A percentile compares a stretch with the other conserved stretches of the same genome.
Evolutionary conservation across 2,888 invertebrate species (phyloP).

Genomic region (Cybosia mesomella): DNA sequence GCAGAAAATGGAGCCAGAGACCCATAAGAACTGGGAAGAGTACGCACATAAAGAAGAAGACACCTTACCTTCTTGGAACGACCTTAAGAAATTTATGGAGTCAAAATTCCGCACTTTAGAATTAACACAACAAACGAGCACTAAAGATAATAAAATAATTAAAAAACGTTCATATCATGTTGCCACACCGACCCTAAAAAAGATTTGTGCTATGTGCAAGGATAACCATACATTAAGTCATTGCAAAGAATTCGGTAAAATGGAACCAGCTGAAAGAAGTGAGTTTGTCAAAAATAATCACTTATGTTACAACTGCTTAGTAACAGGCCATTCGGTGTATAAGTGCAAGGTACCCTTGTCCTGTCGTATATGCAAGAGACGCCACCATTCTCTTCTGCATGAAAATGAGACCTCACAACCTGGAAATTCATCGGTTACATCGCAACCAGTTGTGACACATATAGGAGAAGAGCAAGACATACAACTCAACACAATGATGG

Average conservation of each 20-base stretch:
- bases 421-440: too few relatives aligned
- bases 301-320: too few relatives aligned
- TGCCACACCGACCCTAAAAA: constrained; percentile 9
- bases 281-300: constrained; percentile 33
- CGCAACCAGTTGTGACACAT: not conserved
- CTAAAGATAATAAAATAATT: constrained; percentile 5
- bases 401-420: too few relatives aligned
- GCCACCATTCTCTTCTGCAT: too few relatives aligned
- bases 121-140: not conserved
- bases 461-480: constrained; percentile 16
- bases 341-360: too few relatives aligned
- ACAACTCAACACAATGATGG: constrained; percentile 23
- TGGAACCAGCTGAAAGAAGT: constrained; percentile 34
- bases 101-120: constrained; percentile 21
- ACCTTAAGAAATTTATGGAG: constrained; percentile 23
- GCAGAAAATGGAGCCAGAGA: constrained; percentile 36
- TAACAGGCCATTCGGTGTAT: too few relatives aligned
- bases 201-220: constrained; percentile 32
- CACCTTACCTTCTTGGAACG: not conserved
- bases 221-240: constrained; percentile 41
- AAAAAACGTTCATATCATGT: constrained; percentile 21
- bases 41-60: constrained; percentile 8
- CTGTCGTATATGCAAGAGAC: too few relatives aligned
- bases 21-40: constrained; percentile 29
- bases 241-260: constrained; percentile 41